phyloP scores from a whole-genome alignment of 2,888 invertebrate genomes.

The Cantharis rufa region DNA sequence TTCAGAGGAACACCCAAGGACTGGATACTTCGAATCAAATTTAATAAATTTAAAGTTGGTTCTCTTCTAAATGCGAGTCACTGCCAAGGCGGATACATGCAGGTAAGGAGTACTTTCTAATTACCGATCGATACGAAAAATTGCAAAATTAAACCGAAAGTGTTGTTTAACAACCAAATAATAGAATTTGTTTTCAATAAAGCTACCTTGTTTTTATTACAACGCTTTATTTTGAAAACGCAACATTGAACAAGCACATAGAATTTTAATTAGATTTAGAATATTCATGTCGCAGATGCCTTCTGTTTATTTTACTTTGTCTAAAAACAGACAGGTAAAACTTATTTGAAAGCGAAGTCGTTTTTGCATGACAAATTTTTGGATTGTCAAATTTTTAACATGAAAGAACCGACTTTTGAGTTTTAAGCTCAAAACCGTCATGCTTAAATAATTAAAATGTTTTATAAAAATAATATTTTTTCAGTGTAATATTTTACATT shows the following conservation, averaged over 20 bases:
- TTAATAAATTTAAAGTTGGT: constrained; percentile 93
- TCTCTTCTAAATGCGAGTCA: constrained; percentile 83
- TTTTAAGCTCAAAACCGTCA: background rate
- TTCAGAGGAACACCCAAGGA: constrained; percentile 86
- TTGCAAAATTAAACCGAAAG: background rate
- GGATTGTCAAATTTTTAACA: background rate
- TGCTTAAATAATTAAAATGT: background rate
- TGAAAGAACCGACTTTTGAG: background rate
- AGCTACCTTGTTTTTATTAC: background rate
- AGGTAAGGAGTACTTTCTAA: constrained; percentile 62
- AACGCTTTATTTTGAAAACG: background rate
- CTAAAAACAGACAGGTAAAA: background rate
- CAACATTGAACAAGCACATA: constrained; percentile 4
- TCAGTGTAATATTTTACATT: no score
- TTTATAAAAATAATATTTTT: background rate
- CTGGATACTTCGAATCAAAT: constrained; percentile 86
- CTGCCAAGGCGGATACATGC: constrained; percentile 86
- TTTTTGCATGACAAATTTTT: background rate
- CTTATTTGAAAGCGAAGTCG: background rate
- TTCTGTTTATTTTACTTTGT: background rate
- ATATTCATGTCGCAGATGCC: constrained; percentile 10
- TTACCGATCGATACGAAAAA: background rate
- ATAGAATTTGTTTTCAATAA: background rate
- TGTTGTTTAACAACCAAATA: background rate
- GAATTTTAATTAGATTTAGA: constrained; percentile 14